These are phyloP conservation scores for Pangasius sanitwongsei DNA, from an alignment of 2,797 vertebrate species.

Conservation along the genomic window DNA sequence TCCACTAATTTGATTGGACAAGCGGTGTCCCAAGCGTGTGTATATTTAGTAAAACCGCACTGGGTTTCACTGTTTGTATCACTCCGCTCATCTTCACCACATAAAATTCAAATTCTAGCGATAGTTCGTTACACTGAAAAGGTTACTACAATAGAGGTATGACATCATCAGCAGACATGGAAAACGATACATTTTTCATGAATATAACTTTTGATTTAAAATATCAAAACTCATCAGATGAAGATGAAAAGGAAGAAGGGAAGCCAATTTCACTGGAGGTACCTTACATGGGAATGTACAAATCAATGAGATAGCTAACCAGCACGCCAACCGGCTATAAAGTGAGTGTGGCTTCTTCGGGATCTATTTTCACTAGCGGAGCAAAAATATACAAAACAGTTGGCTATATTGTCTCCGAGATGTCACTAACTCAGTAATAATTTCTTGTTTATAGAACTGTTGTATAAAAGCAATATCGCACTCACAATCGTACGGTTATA, in stretches of 20 bases:
- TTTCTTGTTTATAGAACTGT: not conserved
- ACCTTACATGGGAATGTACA: not conserved
- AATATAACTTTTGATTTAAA: not conserved
- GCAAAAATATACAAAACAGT: not conserved
- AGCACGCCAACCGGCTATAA: not conserved
- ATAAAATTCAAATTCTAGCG: not conserved
- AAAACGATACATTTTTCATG: not conserved
- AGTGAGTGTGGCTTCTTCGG: not conserved
- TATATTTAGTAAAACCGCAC: not conserved
- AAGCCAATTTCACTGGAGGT: not conserved
- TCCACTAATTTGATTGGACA: not conserved
- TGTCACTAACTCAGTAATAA: not conserved
- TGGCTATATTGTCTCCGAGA: not conserved
- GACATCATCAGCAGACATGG: not conserved
- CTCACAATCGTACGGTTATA: not conserved
- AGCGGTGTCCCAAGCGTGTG: not conserved
- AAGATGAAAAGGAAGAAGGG: not conserved
- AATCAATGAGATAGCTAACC: not conserved
- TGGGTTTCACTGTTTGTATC: not conserved
- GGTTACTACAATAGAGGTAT: not conserved
- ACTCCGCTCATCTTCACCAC: not conserved
- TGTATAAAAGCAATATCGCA: too few species aligned
- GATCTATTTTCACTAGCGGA: not conserved
- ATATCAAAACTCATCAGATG: not conserved
- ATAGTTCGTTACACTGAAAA: not conserved